Conservation (phyloP, 2,797 vertebrate species). For the Dipus sagitta region DNA sequence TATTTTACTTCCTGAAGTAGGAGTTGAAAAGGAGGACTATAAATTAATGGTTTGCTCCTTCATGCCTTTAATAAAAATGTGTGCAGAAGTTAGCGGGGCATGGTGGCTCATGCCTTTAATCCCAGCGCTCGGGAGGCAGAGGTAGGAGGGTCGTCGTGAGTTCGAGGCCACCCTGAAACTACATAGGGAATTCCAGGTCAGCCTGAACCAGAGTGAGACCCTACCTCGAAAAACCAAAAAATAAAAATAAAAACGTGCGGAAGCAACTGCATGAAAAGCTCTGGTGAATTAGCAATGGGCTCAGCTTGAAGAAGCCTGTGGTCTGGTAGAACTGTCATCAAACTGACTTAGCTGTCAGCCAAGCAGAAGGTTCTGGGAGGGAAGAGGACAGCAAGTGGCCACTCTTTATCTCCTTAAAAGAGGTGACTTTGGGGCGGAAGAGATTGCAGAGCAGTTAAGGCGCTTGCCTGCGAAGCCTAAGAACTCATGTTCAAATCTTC, state of each 20-base stretch:
- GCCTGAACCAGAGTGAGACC: too few relatives aligned
- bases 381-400: fast-evolving
- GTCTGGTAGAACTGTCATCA: neutral
- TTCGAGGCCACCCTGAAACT: too few relatives aligned
- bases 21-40: neutral
- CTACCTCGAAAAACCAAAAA: too few relatives aligned
- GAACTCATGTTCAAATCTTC: too few relatives aligned
- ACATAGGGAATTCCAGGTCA: too few relatives aligned
- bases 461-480: too few relatives aligned
- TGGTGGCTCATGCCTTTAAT: too few relatives aligned
- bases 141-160: too few relatives aligned
- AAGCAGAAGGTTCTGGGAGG: fast-evolving
- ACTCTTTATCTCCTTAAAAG: neutral
- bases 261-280: neutral
- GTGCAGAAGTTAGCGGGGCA: neutral
- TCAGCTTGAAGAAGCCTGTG: neutral
- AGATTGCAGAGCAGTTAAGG: too few relatives aligned
- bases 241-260: neutral
- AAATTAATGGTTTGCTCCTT: neutral
- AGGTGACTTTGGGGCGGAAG: neutral
- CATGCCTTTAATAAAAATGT: conserved; percentile 24
- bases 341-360: neutral
- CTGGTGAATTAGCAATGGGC: neutral
- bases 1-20: neutral
- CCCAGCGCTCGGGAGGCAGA: too few relatives aligned